Evolutionary conservation across 2,113 vertebrate species (phyloP).

Genomic region (Shinisaurus crocodilurus): DNA sequence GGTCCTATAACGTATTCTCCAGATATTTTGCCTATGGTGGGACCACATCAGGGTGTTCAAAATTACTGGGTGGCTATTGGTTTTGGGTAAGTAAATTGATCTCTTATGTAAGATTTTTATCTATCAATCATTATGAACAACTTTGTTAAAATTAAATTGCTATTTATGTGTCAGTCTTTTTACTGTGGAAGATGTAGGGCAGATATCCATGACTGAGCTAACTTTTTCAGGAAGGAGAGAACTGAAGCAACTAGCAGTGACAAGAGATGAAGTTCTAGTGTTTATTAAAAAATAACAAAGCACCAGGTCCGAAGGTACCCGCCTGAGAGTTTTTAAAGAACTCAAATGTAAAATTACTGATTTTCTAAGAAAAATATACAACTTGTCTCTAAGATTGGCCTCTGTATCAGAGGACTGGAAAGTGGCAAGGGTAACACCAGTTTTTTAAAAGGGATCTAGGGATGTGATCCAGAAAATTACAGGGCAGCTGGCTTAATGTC

Average conservation of each 20-base stretch:
- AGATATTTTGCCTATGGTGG: slow-evolving; percentile 95
- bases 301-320: neutral
- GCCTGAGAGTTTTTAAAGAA: neutral
- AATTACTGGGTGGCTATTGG: slow-evolving; percentile 98
- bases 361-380: neutral
- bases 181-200: neutral
- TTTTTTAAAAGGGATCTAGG: neutral
- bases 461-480: neutral
- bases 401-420: neutral
- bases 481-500: too few species aligned
- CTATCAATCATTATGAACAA: neutral
- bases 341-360: neutral
- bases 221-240: neutral
- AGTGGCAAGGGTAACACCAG: neutral
- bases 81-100: slow-evolving; percentile 87
- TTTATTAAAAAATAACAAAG: neutral
- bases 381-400: neutral
- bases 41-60: slow-evolving; percentile 89
- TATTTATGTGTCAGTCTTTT: neutral
- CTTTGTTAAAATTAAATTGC: slow-evolving; percentile 22
- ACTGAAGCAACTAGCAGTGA: neutral
- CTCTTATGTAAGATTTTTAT: neutral
- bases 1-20: slow-evolving; percentile 98
- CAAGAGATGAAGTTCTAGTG: too few species aligned
- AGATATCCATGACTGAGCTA: neutral